Evolutionary conservation across 2,113 vertebrate species (phyloP).

Genomic region (Megaleporinus macrocephalus): DNA sequence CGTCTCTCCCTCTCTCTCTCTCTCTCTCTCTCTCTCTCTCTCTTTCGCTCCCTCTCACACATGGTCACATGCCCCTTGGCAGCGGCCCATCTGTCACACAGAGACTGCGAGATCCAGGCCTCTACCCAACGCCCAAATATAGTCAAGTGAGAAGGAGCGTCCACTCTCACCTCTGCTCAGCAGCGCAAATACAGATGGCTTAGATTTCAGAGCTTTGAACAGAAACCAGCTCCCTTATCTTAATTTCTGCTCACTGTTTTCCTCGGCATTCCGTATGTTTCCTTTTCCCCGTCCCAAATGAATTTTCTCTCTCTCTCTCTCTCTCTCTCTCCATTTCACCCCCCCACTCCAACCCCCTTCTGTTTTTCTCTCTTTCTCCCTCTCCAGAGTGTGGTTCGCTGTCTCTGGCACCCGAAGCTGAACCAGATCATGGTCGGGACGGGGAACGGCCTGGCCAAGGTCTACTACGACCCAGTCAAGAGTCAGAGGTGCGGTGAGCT

Average conservation of each 20-base stretch:
- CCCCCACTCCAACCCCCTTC: background rate
- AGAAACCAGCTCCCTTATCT: background rate
- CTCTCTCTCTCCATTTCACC: background rate
- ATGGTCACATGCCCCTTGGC: constrained; percentile 73
- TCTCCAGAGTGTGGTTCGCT: constrained; percentile 93
- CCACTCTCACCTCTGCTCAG: background rate
- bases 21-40: constrained; percentile 21
- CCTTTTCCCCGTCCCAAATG: background rate
- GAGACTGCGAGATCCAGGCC: constrained; percentile 69
- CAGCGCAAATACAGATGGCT: background rate
- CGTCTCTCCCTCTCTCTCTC: background rate
- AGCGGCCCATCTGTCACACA: constrained; percentile 76
- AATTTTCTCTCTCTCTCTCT: background rate
- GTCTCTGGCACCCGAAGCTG: constrained; percentile 97
- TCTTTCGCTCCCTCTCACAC: constrained; percentile 54
- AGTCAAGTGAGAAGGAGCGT: constrained; percentile 65
- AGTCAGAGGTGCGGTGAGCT: constrained; percentile 88
- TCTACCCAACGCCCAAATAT: constrained; percentile 79
- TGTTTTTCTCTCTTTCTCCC: constrained; percentile 16
- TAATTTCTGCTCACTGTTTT: background rate
- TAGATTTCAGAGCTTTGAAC: background rate
- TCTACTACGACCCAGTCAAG: constrained; percentile 94
- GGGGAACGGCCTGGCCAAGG: constrained; percentile 90
- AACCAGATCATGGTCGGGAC: constrained; percentile 99
- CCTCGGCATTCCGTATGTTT: background rate